Base-by-base conservation (phyloP, 2,888 invertebrate genomes). In the Imbricaverruca yamaguchii region DNA sequence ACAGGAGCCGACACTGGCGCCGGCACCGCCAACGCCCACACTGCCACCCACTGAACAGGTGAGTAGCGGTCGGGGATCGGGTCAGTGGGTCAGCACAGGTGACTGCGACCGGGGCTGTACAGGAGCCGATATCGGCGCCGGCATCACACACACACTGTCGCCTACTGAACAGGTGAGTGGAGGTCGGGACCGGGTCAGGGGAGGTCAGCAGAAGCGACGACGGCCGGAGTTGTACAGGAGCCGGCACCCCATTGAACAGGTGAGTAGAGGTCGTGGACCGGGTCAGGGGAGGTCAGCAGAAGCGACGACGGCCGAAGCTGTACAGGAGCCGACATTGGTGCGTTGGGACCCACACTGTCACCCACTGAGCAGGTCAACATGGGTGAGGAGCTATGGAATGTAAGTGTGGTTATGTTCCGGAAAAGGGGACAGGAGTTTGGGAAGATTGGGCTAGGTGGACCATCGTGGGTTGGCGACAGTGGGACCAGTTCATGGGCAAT, bases 61-160 rank as follows among this genome's bases (percentile, higher is more conserved):
- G 88, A 86, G 84, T 88, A 88, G 87, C 86, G 77, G 86, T 88
- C 85, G 86, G 39, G 85, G 85, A 88, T 88, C 82, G 81, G 86
- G 83, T 87, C 88, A 85, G 84, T 81, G n/a, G 83, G 53, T 81
- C 83, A 80, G 82, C 82, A 25, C 82, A 79, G 18, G 83, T 80
- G 63, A 82, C 80, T 80, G 74, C 80, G 39, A 4, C 39, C 39
- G 4, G 39, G 39, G 39, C 39, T 39, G 39, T 39, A 39, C 39
- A 39, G 39, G 39, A 39, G 78, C 79, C 55, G 81, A 82, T 25
- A 81, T 81, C 25, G 6, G 74, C 53, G 9, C 89, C 79, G 86
- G 86, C 83, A 84, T 85, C 65, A 82, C 86, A 55, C 86, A 55
- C 85, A 86, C 67, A 82, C 84, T 63, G 83, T 85, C 82, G 85